Evolutionary conservation across 2,113 vertebrate species (phyloP).

Genomic region (Cephalopholis sonnerati): DNA sequence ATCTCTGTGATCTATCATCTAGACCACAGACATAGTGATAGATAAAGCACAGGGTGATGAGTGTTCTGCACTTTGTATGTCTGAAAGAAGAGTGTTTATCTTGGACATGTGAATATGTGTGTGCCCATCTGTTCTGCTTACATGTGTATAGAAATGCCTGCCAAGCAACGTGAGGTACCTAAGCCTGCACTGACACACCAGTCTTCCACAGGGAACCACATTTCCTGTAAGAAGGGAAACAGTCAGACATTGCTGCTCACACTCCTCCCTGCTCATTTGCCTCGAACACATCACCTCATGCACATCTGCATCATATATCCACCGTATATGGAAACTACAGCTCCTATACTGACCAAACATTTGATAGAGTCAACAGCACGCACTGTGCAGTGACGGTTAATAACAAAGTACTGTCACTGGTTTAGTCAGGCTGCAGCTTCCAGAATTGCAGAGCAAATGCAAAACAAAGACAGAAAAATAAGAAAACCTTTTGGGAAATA

Average conservation of each 20-base stretch:
- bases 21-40: not conserved
- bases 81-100: slow-evolving; percentile 4
- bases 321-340: not conserved
- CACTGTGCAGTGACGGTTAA: not conserved
- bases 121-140: not conserved
- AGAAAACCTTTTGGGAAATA: not conserved
- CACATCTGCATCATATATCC: slow-evolving; percentile 38
- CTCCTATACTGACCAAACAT: not conserved
- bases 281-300: slow-evolving; percentile 23
- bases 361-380: not conserved
- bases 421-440: not conserved
- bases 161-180: not conserved
- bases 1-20: slow-evolving; percentile 24
- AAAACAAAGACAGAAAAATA: not conserved
- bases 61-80: slow-evolving; percentile 11
- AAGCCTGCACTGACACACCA: not conserved
- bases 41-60: not conserved
- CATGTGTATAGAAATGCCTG: slow-evolving; percentile 1
- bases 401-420: not conserved
- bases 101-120: not conserved
- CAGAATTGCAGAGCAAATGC: not conserved
- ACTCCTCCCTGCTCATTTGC: slow-evolving; percentile 1
- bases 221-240: slow-evolving; percentile 44
- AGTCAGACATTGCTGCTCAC: slow-evolving; percentile 33
- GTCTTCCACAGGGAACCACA: slow-evolving; percentile 5